Percentiles rank a stretch among this genome's conserved stretches.
Evolutionary conservation across 2,888 invertebrate genomes (phyloP).

Genomic region (Eustalomyia histrio): DNA sequence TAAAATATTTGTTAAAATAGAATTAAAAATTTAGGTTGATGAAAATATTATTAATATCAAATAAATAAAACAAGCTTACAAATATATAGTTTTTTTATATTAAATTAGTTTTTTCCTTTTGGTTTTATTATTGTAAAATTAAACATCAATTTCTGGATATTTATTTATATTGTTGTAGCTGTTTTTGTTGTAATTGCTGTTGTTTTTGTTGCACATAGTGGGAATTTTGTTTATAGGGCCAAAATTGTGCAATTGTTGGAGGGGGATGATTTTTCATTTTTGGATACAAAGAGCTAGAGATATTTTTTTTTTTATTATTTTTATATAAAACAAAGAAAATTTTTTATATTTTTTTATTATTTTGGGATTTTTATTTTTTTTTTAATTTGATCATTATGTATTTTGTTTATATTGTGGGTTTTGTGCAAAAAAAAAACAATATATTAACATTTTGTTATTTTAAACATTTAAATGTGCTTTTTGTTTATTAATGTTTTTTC

Average conservation of each 20-base stretch:
- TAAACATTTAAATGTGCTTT: conserved; percentile 8
- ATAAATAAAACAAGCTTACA: conserved; percentile 1
- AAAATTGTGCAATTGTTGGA: conserved; percentile 62
- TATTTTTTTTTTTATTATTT: conserved; percentile 13
- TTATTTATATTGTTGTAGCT: conserved; percentile 25
- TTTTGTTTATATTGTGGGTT: neutral
- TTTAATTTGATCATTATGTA: neutral
- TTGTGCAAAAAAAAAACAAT: conserved; percentile 18
- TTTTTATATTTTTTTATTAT: conserved; percentile 7
- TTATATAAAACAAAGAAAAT: conserved; percentile 11
- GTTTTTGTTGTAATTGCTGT: conserved; percentile 56
- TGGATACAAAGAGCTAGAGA: conserved; percentile 54
- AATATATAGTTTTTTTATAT: conserved; percentile 3
- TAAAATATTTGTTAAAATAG: neutral
- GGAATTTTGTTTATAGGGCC: conserved; percentile 60
- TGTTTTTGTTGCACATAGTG: conserved; percentile 57
- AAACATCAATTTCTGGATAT: conserved; percentile 23
- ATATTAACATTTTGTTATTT: conserved; percentile 2
- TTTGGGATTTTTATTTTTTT: neutral
- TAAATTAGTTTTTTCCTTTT: conserved; percentile 22
- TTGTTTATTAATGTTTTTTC: neutral
- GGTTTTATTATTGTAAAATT: conserved; percentile 15
- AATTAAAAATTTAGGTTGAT: conserved; percentile 2
- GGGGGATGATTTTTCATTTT: conserved; percentile 60
- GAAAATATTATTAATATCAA: neutral